A percentile compares a stretch with the other conserved stretches of the same genome.
Evolutionary conservation across 2,797 vertebrate species (phyloP).

Genomic region (Amblyopsis hoosieri): DNA sequence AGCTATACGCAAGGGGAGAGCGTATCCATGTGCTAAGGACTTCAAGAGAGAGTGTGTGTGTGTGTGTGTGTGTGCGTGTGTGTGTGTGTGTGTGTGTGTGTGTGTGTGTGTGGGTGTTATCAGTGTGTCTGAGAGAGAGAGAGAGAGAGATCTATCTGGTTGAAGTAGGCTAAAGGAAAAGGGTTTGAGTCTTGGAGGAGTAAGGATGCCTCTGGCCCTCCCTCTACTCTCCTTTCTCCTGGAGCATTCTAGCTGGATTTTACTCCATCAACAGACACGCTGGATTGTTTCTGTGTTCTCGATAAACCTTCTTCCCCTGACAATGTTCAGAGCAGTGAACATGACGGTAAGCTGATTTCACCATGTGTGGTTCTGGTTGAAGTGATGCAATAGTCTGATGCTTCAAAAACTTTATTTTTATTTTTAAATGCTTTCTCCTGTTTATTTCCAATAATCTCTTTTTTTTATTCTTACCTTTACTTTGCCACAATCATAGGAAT

Average conservation of each 20-base stretch:
- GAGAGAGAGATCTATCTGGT: conserved; percentile 10
- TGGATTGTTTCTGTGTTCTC: conserved; percentile 39
- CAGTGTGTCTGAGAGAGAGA: conserved; percentile 11
- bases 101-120: too few species aligned
- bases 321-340: conserved; percentile 7
- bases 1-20: conserved; percentile 22
- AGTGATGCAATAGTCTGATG: too few species aligned
- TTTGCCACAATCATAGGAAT: not conserved
- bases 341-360: conserved; percentile 47
- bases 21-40: conserved; percentile 30
- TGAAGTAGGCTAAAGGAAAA: conserved; percentile 21
- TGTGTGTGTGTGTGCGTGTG: not conserved
- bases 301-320: conserved; percentile 6
- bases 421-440: too few species aligned
- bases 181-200: conserved; percentile 37
- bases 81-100: too few species aligned
- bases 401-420: too few species aligned
- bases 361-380: not conserved
- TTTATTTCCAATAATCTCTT: not conserved
- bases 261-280: conserved; percentile 21
- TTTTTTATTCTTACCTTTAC: not conserved
- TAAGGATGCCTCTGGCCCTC: conserved; percentile 35
- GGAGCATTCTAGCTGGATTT: conserved; percentile 44
- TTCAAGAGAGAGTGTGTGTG: conserved; percentile 7
- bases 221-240: conserved; percentile 32